Conservation (phyloP, 2,888 invertebrate genomes). For the Drosophila percnosoma region DNA sequence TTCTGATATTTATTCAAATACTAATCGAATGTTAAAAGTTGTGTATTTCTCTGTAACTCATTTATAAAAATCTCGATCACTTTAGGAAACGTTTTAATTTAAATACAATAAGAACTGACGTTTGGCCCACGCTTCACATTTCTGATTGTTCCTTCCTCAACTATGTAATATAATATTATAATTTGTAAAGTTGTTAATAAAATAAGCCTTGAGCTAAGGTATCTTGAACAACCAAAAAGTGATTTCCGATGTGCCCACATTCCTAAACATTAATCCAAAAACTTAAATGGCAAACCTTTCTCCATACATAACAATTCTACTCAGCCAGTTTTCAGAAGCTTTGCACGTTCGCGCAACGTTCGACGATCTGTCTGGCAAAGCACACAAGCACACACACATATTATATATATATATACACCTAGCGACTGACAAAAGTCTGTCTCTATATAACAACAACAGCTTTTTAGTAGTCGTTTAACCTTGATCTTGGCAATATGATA, state of each 20-base stretch:
- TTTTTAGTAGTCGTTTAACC: conserved; percentile 59
- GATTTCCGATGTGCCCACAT: neutral
- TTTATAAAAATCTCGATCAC: neutral
- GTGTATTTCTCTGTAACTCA: neutral
- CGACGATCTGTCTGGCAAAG: conserved; percentile 71
- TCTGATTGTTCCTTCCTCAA: neutral
- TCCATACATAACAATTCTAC: conserved; percentile 29
- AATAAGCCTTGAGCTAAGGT: neutral
- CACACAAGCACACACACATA: conserved; percentile 28
- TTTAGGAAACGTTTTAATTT: neutral
- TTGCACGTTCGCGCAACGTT: conserved; percentile 60
- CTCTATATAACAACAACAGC: conserved; percentile 48
- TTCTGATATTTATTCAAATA: neutral
- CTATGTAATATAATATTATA: neutral
- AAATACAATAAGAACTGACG: neutral
- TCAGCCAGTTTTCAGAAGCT: conserved; percentile 53
- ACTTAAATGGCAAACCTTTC: conserved; percentile 36
- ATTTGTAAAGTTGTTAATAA: neutral
- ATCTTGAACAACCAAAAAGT: neutral
- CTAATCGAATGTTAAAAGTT: neutral
- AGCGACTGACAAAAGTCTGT: conserved; percentile 67
- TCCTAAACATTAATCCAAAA: conserved; percentile 18
- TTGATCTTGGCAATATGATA: conserved; percentile 84
- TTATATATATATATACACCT: conserved; percentile 13
- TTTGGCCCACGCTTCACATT: neutral